Evolutionary conservation across 2,113 vertebrate genomes (phyloP).

Genomic region (Equus przewalskii): DNA sequence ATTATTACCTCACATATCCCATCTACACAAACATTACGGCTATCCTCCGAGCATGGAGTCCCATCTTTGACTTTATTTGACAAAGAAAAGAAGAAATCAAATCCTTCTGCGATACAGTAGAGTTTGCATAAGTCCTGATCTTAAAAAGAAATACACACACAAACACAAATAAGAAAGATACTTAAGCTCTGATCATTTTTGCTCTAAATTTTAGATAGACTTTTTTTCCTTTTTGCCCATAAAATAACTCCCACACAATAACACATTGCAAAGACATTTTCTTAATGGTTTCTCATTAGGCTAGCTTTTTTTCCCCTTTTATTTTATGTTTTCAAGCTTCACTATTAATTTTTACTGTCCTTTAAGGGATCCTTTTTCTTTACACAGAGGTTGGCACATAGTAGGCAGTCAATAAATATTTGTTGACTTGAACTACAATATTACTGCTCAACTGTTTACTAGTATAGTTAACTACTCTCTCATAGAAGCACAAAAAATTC

Average conservation of each 20-base stretch:
- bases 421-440: conserved; percentile 16
- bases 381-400: conserved; percentile 59
- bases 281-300: not conserved
- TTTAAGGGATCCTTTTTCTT: not conserved
- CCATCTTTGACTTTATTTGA: conserved; percentile 96
- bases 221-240: conserved; percentile 43
- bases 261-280: conserved; percentile 56
- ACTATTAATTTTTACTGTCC: not conserved
- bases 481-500: not conserved
- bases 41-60: conserved; percentile 92
- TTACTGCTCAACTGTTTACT: not conserved
- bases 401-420: conserved; percentile 77
- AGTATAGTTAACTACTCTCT: not conserved
- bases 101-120: conserved; percentile 96
- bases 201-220: conserved; percentile 72
- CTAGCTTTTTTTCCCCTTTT: not conserved
- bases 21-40: conserved; percentile 93
- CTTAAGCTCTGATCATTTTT: conserved; percentile 74
- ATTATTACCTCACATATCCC: conserved; percentile 94
- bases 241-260: conserved; percentile 72
- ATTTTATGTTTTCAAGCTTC: not conserved
- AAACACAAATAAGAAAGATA: conserved; percentile 80
- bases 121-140: conserved; percentile 96
- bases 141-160: conserved; percentile 86
- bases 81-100: conserved; percentile 96